A percentile compares a stretch with the other conserved stretches of the same genome.
Conservation (phyloP, 2,888 invertebrate species). For the Drosophila austrosaltans region DNA sequence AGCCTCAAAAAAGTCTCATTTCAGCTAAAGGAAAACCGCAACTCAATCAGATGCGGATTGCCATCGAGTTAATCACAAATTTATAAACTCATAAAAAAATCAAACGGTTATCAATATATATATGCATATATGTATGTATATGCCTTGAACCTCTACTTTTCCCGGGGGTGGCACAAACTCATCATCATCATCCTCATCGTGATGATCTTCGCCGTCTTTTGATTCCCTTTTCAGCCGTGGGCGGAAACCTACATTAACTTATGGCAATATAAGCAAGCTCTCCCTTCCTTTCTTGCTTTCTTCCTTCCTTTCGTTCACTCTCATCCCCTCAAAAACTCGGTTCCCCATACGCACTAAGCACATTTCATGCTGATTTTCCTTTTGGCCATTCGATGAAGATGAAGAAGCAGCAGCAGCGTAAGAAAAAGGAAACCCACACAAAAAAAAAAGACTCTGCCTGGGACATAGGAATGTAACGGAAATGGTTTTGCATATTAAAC, state of each 20-base stretch:
- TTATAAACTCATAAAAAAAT: constrained; percentile 78
- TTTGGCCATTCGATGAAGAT: constrained; percentile 44
- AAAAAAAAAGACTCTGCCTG: constrained; percentile 20
- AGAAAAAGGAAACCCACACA: constrained; percentile 8
- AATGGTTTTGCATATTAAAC: constrained; percentile 80
- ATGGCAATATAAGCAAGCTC: constrained; percentile 28
- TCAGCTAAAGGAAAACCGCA: constrained; percentile 32
- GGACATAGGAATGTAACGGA: constrained; percentile 67
- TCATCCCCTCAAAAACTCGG: neutral
- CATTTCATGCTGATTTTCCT: constrained; percentile 75
- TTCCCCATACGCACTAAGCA: constrained; percentile 53
- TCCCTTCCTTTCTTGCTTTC: neutral
- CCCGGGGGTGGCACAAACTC: constrained; percentile 29
- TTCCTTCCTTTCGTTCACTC: neutral
- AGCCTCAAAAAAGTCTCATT: neutral
- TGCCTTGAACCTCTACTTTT: constrained; percentile 10
- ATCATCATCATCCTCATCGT: constrained; percentile 27
- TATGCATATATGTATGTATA: constrained; percentile 36
- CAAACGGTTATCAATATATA: constrained; percentile 78
- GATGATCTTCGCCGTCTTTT: constrained; percentile 8
- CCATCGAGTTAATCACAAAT: constrained; percentile 74
- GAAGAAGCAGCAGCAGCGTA: constrained; percentile 2
- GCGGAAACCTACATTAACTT: constrained; percentile 53
- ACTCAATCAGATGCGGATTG: constrained; percentile 37
- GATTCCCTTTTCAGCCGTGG: constrained; percentile 28